Base-by-base conservation (phyloP, 2,888 invertebrate genomes). In the Yponomeuta evonymella region DNA sequence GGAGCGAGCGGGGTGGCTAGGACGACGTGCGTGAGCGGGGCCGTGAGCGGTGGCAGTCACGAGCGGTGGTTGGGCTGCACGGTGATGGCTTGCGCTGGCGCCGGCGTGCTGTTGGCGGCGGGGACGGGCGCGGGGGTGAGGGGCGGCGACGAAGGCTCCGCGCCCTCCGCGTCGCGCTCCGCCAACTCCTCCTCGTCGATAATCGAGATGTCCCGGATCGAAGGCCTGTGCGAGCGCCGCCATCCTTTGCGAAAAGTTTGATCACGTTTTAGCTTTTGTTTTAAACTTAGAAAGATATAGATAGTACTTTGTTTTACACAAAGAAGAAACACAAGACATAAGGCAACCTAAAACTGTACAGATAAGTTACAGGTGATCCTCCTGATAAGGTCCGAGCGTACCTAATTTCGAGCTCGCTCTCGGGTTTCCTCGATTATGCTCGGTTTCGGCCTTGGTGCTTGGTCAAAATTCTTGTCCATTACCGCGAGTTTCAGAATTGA, bases 131-230 rank as follows among this genome's bases (percentile, higher is more conserved):
- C 83, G 9, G 81, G 75, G 43, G 78, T 63, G 68, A 63, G 77
- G 8, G 83, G 80, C 8, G 81, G 79, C 6, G 82, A 79, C 29
- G 78, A 73, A 4, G 79, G 78, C 1, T 77, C 80, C 69, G 86
- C 85, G 0, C 79, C 83, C 75, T 90, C 92, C 15, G 85, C 87
- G 74, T 90, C 92, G 5, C 86, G 84, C 73, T 95, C 95, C 36
- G 94, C 94, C 75, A 96, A 94, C 75, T 96, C 96, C 78, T 96
- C 96, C 81, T 97, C 96, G 79, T 96, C 96, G 82, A 96, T 96
- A 83, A 97, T 97, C 75, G 96, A 96, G 74, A 97, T 97, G 83
- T 97, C 97, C 69, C 97, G 94, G 71, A 97, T 95, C 0, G 97
- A 97, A 4, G 96, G 97, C 73, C 96, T 93, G 80, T 97, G 95